Evolutionary conservation across 2,113 vertebrate genomes (phyloP).

Genomic region (Tupaia tana): DNA sequence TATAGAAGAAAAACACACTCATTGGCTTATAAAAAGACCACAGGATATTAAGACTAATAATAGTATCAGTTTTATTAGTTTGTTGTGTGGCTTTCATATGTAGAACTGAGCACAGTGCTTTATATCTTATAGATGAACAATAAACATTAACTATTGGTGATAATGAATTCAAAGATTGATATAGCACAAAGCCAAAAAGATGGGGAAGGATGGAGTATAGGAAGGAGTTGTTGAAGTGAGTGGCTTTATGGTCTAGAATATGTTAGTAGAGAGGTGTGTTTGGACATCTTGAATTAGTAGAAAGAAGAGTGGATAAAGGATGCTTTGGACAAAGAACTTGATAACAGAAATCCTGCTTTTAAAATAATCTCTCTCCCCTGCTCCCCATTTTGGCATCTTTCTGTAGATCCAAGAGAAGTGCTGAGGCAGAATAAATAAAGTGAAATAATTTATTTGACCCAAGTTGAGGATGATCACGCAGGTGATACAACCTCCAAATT

Average conservation of each 20-base stretch:
- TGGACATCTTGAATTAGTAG: background rate
- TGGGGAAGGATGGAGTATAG: background rate
- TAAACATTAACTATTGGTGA: background rate
- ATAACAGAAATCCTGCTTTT: background rate
- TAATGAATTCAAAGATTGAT: background rate
- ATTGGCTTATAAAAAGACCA: background rate
- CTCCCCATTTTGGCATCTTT: background rate
- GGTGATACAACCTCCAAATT: too few species aligned
- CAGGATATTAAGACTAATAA: background rate
- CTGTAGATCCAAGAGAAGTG: too few species aligned
- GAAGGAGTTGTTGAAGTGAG: background rate
- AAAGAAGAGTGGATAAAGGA: background rate
- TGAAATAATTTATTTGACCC: too few species aligned
- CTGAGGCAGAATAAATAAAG: too few species aligned
- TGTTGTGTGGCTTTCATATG: background rate
- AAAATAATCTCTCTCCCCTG: background rate
- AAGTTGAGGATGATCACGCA: too few species aligned
- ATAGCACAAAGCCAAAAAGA: background rate
- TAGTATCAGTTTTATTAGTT: background rate
- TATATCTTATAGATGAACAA: background rate
- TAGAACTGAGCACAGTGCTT: background rate
- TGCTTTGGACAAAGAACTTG: background rate
- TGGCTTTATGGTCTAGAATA: background rate
- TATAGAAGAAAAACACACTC: background rate
- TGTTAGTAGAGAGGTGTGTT: background rate